A percentile compares a stretch with the other conserved stretches of the same genome.
Conservation (phyloP, 1,140 invertebrate genomes). For the Pinna nobilis region DNA sequence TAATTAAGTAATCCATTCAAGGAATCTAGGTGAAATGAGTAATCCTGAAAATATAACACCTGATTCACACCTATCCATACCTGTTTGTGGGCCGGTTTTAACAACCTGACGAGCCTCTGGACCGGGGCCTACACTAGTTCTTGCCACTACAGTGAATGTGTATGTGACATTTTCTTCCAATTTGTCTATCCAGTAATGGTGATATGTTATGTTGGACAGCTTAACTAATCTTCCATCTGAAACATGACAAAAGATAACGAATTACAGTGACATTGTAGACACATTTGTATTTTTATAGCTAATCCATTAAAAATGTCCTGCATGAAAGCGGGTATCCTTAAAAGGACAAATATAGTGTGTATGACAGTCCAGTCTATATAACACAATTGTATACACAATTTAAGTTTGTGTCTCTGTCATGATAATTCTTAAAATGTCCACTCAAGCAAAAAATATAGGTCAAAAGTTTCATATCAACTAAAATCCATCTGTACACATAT, state of each 20-base stretch:
- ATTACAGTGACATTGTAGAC: neutral
- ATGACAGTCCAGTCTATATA: too few relatives aligned
- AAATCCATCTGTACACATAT: too few relatives aligned
- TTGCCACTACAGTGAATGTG: slow-evolving; percentile 91
- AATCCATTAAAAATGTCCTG: neutral
- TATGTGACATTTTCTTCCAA: slow-evolving; percentile 95
- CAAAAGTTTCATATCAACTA: too few relatives aligned
- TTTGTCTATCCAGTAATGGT: slow-evolving; percentile 80
- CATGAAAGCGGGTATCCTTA: neutral
- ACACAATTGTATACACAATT: too few relatives aligned
- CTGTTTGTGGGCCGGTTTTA: slow-evolving; percentile 93
- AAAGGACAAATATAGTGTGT: too few relatives aligned
- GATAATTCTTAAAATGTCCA: too few relatives aligned
- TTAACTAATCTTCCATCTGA: neutral
- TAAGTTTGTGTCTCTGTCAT: too few relatives aligned
- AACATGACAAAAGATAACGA: neutral
- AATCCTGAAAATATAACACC: neutral
- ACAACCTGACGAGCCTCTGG: slow-evolving; percentile 82
- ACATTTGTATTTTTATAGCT: neutral
- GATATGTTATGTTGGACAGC: slow-evolving; percentile 9
- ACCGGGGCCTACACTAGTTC: slow-evolving; percentile 81
- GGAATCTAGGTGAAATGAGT: too few relatives aligned
- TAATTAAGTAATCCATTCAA: too few relatives aligned
- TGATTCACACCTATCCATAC: slow-evolving; percentile 18
- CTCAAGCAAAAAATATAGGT: too few relatives aligned